Base-by-base conservation (phyloP, 2,888 invertebrate genomes). In the Dasypogon diadema region DNA sequence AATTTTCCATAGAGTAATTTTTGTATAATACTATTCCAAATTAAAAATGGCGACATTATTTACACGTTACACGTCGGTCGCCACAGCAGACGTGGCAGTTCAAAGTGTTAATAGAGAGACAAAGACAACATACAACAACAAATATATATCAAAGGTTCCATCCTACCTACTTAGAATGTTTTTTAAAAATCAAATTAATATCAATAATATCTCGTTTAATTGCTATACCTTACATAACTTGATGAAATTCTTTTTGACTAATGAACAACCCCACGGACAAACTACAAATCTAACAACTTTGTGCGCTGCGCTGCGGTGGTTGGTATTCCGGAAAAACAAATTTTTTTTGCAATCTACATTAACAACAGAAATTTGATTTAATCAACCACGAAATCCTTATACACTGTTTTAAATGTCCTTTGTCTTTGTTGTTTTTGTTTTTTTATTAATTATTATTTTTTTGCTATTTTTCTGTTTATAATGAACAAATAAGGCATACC, bases 401-500 rank as follows among this genome's bases (percentile, higher is more conserved):
- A 30, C 54, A 51, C 70, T 54, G 54, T 34, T 18, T n/a, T 22
- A n/a, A 54, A 51, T 63, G 10, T 54, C 14, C 54, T 70, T 26
- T 54, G 24, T 54, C 21, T 54, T 54, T 56, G 14, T 30, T 30
- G 56, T 24, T 18, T 18, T 30, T 51, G 21, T 74, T 21, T 48
- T n/a, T n/a, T n/a, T n/a, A n/a, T n/a, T n/a, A n/a, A n/a, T n/a
- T n/a, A n/a, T n/a, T n/a, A n/a, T n/a, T 54, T 54, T 56, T 4
- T 30, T 30, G 56, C 12, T 18, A 6, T 30, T 51, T n/a, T 74
- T 21, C 30, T 58, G 21, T 48, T 51, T 75, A 63, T 46, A 63
- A 75, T 75, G 74, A 75, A 63, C 48, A 75, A 51, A 63, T 75
- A 75, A 63, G 56, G 22, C 51, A 81, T 81, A 82, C 82, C 82